phyloP scores from a whole-genome alignment of 2,113 vertebrate species.

The Podilymbus podiceps region DNA sequence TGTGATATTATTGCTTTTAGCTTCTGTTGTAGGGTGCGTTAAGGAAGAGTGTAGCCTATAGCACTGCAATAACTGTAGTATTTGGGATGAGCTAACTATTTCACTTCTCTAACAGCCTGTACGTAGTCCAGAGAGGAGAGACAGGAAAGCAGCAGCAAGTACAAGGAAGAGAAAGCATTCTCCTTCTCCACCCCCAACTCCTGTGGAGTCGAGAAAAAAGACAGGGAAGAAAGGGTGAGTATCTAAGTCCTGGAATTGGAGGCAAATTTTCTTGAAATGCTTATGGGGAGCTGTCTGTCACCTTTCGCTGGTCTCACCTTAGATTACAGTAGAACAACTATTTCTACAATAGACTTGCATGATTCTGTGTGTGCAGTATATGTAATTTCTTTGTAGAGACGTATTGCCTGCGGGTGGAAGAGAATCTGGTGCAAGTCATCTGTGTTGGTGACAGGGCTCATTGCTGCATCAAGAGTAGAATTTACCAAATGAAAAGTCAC shows the following conservation, averaged over 20 bases:
- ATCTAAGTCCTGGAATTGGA: background rate
- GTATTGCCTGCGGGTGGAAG: background rate
- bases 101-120: constrained; percentile 80
- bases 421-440: background rate
- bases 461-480: background rate
- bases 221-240: constrained; percentile 93
- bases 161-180: constrained; percentile 93
- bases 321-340: background rate
- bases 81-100: background rate
- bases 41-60: background rate
- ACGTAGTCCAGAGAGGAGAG: constrained; percentile 93
- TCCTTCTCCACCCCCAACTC: constrained; percentile 90
- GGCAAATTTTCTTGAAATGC: background rate
- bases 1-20: background rate
- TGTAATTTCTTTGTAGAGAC: background rate
- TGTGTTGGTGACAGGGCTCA: background rate
- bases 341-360: background rate
- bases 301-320: no score
- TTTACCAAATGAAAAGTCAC: background rate
- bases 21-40: background rate
- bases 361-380: background rate
- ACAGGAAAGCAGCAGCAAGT: constrained; percentile 88
- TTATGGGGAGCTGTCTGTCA: background rate
- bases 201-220: constrained; percentile 91
- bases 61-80: accelerated